Evolutionary conservation across 2,113 vertebrate genomes (phyloP).

Genomic region (Hiodon alosoides): DNA sequence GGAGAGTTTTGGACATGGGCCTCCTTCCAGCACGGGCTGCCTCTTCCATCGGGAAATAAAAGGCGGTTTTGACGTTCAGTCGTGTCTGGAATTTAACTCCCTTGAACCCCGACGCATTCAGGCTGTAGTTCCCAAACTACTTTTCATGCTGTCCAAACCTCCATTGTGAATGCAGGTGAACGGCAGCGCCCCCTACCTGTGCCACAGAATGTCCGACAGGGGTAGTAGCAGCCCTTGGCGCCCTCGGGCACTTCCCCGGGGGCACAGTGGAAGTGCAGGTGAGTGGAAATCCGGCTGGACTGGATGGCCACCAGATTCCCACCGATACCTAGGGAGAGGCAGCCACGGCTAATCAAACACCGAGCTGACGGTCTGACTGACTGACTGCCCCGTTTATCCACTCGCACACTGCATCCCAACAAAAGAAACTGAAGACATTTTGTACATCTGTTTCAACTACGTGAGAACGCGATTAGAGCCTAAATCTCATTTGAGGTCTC

Average conservation of each 20-base stretch:
- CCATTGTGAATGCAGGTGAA: background rate
- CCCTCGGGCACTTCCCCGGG: conserved; percentile 88
- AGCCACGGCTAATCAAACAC: background rate
- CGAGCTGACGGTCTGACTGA: too few relatives aligned
- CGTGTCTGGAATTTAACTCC: too few relatives aligned
- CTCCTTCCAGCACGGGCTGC: too few relatives aligned
- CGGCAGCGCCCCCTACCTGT: conserved; percentile 60
- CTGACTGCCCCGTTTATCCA: too few relatives aligned
- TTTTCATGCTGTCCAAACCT: background rate
- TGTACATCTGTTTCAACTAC: too few relatives aligned
- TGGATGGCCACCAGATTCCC: conserved; percentile 97
- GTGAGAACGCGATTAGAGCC: too few relatives aligned
- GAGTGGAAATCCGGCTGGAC: conserved; percentile 93
- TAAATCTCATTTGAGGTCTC: too few relatives aligned
- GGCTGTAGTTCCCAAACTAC: background rate
- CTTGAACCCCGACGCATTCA: background rate
- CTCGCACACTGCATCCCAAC: too few relatives aligned
- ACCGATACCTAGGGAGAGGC: conserved; percentile 75
- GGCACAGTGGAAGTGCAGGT: conserved; percentile 84
- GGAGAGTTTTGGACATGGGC: too few relatives aligned
- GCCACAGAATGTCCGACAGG: conserved; percentile 84
- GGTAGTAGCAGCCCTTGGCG: conserved; percentile 81
- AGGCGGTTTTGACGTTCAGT: too few relatives aligned
- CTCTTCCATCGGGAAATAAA: too few relatives aligned
- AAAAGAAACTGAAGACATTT: too few relatives aligned